Conservation (phyloP, 1,140 invertebrate genomes). For the Ericerus pela region DNA sequence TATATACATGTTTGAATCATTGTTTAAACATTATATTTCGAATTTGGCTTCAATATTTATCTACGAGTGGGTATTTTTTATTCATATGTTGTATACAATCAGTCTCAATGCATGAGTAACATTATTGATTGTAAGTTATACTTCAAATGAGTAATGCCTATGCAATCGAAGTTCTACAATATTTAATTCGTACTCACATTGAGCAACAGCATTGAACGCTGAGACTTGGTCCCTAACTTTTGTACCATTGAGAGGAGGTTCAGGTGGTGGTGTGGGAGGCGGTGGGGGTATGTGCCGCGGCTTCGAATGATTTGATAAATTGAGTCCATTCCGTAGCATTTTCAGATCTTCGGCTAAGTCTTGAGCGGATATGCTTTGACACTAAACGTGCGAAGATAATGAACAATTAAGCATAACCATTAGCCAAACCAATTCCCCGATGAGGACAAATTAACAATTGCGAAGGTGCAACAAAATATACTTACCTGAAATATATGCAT, state of each 20-base stretch:
- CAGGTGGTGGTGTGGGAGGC: conserved; percentile 40
- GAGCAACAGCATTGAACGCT: conserved; percentile 37
- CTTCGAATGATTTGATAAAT: conserved; percentile 37
- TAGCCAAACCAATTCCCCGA: not conserved
- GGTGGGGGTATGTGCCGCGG: conserved; percentile 41
- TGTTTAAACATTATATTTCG: too few relatives aligned
- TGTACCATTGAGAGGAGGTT: conserved; percentile 41
- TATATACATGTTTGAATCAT: too few relatives aligned
- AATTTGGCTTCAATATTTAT: too few relatives aligned
- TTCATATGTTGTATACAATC: too few relatives aligned
- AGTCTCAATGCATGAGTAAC: too few relatives aligned
- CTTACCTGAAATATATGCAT: conserved; percentile 97
- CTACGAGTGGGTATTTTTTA: too few relatives aligned
- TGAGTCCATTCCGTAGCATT: conserved; percentile 56
- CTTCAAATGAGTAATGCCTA: too few relatives aligned
- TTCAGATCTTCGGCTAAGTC: conserved; percentile 76
- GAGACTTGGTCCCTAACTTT: conserved; percentile 42
- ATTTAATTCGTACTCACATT: conserved; percentile 28
- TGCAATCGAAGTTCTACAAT: too few relatives aligned
- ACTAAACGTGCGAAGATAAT: conserved; percentile 33
- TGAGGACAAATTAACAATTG: too few relatives aligned
- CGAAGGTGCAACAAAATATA: not conserved
- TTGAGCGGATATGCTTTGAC: conserved; percentile 67
- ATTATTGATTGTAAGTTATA: too few relatives aligned
- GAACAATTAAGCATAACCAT: not conserved